Evolutionary conservation across 2,797 vertebrate species (phyloP).

Genomic region (Poeciliopsis turneri): DNA sequence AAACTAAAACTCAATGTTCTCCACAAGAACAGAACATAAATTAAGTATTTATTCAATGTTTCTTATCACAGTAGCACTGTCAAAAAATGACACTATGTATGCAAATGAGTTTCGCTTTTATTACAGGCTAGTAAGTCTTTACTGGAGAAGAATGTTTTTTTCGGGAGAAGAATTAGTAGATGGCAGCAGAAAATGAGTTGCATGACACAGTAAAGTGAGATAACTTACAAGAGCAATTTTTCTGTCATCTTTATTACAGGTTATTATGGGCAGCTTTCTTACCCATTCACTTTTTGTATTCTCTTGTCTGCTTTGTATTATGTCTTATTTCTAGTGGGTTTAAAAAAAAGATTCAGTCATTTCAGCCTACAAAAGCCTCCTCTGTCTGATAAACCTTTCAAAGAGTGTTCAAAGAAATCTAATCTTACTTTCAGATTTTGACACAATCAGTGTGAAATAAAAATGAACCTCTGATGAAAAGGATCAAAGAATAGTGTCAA

Average conservation of each 20-base stretch:
- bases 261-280: constrained; percentile 10
- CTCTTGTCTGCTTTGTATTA: constrained; percentile 1
- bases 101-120: constrained; percentile 19
- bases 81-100: constrained; percentile 29
- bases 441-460: constrained; percentile 13
- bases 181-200: constrained; percentile 14
- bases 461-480: constrained; percentile 30
- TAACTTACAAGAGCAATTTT: constrained; percentile 14
- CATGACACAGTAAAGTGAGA: constrained; percentile 40
- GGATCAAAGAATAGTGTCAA: constrained; percentile 32
- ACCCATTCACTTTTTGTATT: not conserved
- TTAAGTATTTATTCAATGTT: constrained; percentile 21
- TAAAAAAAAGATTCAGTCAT: not conserved
- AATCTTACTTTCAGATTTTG: constrained; percentile 27
- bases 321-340: not conserved
- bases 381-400: not conserved
- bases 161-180: constrained; percentile 30
- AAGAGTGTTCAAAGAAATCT: constrained; percentile 10
- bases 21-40: constrained; percentile 20
- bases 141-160: constrained; percentile 23
- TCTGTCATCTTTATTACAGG: constrained; percentile 5
- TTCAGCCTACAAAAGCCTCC: not conserved
- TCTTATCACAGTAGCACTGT: constrained; percentile 19
- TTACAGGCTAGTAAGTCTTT: constrained; percentile 1
- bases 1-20: constrained; percentile 9